Percentiles rank a stretch among this genome's conserved stretches.
phyloP scores from a whole-genome alignment of 2,113 vertebrate genomes.

The Gobius niger region DNA sequence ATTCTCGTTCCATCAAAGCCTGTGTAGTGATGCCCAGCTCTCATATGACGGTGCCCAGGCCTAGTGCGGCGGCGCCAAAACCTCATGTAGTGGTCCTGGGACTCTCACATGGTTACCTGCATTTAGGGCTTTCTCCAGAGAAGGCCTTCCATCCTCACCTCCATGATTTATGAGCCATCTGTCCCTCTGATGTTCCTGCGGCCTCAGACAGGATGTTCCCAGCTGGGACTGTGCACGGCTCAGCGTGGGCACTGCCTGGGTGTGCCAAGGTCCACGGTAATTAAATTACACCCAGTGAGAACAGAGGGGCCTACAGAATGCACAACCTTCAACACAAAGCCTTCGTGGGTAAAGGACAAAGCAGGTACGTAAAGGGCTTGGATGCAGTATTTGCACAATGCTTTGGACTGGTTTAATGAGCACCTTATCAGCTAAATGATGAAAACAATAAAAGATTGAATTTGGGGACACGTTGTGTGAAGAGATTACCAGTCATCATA shows the following conservation, averaged over 20 bases:
- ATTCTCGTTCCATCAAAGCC: constrained; percentile 3
- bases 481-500: no score
- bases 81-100: constrained; percentile 43
- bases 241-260: constrained; percentile 66
- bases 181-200: constrained; percentile 78
- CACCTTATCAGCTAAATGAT: no score
- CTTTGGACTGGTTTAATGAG: no score
- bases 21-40: background rate
- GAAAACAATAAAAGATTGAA: no score
- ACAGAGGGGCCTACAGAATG: constrained; percentile 48
- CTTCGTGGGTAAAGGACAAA: background rate
- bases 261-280: constrained; percentile 76
- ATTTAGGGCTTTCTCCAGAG: constrained; percentile 64
- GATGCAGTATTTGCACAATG: no score
- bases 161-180: constrained; percentile 83
- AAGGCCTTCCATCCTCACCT: constrained; percentile 69
- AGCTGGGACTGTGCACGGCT: constrained; percentile 66
- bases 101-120: constrained; percentile 60
- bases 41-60: constrained; percentile 27
- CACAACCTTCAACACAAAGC: constrained; percentile 30
- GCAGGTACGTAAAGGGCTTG: background rate
- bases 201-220: constrained; percentile 75
- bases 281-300: constrained; percentile 77
- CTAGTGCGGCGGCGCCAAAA: constrained; percentile 38
- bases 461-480: no score